Base-by-base conservation (phyloP, 2,113 vertebrate genomes). In the Erinaceus europaeus region DNA sequence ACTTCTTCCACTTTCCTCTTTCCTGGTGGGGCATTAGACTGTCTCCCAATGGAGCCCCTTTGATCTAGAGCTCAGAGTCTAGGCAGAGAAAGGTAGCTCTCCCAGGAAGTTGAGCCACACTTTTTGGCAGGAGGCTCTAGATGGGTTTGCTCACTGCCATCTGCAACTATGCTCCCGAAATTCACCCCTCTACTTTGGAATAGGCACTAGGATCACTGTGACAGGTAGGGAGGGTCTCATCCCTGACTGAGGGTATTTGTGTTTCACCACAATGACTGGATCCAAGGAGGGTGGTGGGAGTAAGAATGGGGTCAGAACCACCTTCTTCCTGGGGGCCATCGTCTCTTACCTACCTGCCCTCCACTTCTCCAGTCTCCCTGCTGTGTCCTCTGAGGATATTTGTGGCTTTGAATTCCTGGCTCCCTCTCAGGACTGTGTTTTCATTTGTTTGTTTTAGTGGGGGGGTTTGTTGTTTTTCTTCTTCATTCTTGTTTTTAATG, bases 161-260 rank as follows among this genome's bases (percentile, higher is more conserved):
- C 36, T 57, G 23, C 55, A 57, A 55, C 89, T 88, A 92, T 96
- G 94, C 3, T 77, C 80, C 90, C 87, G 72, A 55, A 88, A 77
- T 38, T 75, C 2, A 0, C 91, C 67, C 3, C 93, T 91, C 68
- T 4, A 29, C 25, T 97, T 96, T 21, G 94, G 94, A 57, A 1
- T 0, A 0, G 88, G 92, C 29, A 94, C 91, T 44, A 77, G 77
- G 53, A 93, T 96, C 57, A 91, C 46, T 0, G 91, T 96, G 85
- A 83, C 59, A 94, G 92, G 93, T 95, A 94, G 65, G 91, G 48
- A 61, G 64, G 73, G 20, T 27, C 12, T 36, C 18, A 0, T 48
- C 83, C 5, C 27, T 27, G 15, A 29, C 17, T 4, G 4, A 2
- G 10, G 48, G 36, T 42, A 25, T 0, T 42, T 6, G n/a, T 36